Evolutionary conservation across 2,888 invertebrate species (phyloP).

Genomic region (Apamea epomidion): DNA sequence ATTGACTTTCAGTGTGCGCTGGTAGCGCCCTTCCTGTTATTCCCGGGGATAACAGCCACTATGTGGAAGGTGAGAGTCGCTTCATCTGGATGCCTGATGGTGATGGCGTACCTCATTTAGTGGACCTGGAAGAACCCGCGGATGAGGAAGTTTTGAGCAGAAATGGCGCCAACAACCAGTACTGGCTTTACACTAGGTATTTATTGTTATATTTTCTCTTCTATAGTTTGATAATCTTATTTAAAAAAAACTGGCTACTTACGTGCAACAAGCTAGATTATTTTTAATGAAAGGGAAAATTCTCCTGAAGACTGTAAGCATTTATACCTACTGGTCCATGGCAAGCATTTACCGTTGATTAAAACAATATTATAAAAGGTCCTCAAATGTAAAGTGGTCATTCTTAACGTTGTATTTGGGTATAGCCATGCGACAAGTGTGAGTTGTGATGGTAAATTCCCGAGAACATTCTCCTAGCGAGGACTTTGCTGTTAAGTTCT

Average conservation of each 20-base stretch:
- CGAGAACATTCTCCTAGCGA: not conserved
- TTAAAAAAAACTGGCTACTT: not conserved
- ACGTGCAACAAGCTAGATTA: not conserved
- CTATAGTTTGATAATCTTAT: not conserved
- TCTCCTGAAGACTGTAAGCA: not conserved
- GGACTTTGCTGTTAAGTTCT: not conserved
- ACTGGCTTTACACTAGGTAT: slow-evolving; percentile 81
- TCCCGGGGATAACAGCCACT: slow-evolving; percentile 85
- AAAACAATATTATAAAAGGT: not conserved
- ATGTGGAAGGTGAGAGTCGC: slow-evolving; percentile 84
- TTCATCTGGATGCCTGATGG: slow-evolving; percentile 87
- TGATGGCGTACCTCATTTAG: slow-evolving; percentile 78
- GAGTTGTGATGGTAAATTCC: not conserved
- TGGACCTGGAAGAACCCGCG: slow-evolving; percentile 78
- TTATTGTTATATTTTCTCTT: not conserved
- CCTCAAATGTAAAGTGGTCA: not conserved
- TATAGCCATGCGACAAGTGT: not conserved
- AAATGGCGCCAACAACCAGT: slow-evolving; percentile 81
- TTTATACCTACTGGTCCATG: not conserved
- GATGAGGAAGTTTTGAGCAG: slow-evolving; percentile 68
- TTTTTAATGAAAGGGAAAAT: not conserved
- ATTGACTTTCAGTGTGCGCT: slow-evolving; percentile 72
- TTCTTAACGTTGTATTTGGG: not conserved
- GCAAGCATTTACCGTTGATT: not conserved
- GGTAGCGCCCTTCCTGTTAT: slow-evolving; percentile 72